A percentile compares a stretch with the other conserved stretches of the same genome.
Conservation (phyloP, 1,140 invertebrate genomes). For the Pissodes strobi region DNA sequence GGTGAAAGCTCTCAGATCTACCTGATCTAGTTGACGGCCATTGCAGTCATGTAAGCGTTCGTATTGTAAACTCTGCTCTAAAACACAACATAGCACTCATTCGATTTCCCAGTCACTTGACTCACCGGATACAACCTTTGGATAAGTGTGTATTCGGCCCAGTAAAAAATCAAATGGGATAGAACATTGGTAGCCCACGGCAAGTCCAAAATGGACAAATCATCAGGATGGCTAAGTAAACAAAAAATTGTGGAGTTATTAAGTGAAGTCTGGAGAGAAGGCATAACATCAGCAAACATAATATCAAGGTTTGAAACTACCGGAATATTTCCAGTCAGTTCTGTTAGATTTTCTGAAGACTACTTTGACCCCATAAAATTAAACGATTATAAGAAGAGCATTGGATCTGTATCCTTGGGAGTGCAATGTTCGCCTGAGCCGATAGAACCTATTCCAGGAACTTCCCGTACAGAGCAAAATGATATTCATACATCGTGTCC, state of each 20-base stretch:
- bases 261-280: slow-evolving; percentile 19
- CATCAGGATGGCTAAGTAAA: slow-evolving; percentile 33
- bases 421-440: too few relatives aligned
- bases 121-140: slow-evolving; percentile 30
- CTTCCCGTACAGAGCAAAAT: too few relatives aligned
- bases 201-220: slow-evolving; percentile 24
- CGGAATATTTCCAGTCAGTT: slow-evolving; percentile 28
- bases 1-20: too few relatives aligned
- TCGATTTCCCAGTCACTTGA: too few relatives aligned
- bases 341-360: slow-evolving; percentile 17
- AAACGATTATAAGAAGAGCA: too few relatives aligned
- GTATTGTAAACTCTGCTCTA: slow-evolving; percentile 27
- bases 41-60: slow-evolving; percentile 24
- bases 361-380: too few relatives aligned
- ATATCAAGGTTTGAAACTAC: slow-evolving; percentile 27
- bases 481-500: too few relatives aligned
- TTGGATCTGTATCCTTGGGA: too few relatives aligned
- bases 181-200: slow-evolving; percentile 27
- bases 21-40: slow-evolving; percentile 31
- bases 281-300: slow-evolving; percentile 14
- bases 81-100: slow-evolving; percentile 23
- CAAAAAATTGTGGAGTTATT: slow-evolving; percentile 40
- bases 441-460: too few relatives aligned
- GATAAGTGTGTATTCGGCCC: slow-evolving; percentile 37
- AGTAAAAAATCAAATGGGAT: slow-evolving; percentile 49